A percentile compares a stretch with the other conserved stretches of the same genome.
These are phyloP conservation scores for Drosophila ohnishii DNA, from an alignment of 1,140 invertebrate genomes.

Conservation along the genomic window DNA sequence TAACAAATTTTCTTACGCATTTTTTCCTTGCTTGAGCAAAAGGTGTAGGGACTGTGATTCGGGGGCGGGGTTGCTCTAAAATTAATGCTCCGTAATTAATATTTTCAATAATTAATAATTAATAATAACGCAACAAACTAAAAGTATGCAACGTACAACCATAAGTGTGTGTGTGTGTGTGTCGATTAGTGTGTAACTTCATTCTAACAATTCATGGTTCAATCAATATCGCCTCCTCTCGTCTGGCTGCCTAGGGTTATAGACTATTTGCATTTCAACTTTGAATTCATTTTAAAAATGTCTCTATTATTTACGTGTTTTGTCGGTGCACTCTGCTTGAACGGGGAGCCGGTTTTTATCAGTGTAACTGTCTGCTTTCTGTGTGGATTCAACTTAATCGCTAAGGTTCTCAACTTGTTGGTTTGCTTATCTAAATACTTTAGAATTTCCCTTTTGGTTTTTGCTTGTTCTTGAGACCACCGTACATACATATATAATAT, in stretches of 20 bases:
- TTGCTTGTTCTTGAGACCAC: conserved; percentile 63
- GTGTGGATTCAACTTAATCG: conserved; percentile 62
- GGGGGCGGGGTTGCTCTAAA: conserved; percentile 10
- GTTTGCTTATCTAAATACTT: conserved; percentile 80
- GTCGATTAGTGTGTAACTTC: conserved; percentile 31
- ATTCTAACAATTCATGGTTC: conserved; percentile 51
- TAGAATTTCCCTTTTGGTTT: conserved; percentile 74
- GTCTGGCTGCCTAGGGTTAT: conserved; percentile 28
- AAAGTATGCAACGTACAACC: conserved; percentile 71
- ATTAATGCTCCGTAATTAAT: conserved; percentile 16
- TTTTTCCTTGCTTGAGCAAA: conserved; percentile 49
- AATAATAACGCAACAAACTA: conserved; percentile 53
- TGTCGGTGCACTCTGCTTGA: conserved; percentile 51
- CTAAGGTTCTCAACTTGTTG: conserved; percentile 70
- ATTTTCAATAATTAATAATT: conserved; percentile 19
- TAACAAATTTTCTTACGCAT: conserved; percentile 39
- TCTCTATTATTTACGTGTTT: conserved; percentile 25
- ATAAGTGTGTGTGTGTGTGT: conserved; percentile 59
- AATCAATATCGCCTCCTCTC: conserved; percentile 32
- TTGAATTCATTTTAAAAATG: conserved; percentile 65
- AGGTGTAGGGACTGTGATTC: conserved; percentile 13
- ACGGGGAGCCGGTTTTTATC: conserved; percentile 25
- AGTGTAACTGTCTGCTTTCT: conserved; percentile 32
- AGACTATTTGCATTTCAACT: conserved; percentile 55
- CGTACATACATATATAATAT: conserved; percentile 67